Evolutionary conservation across 2,113 vertebrate species (phyloP).

Genomic region (Aepyceros melampus): DNA sequence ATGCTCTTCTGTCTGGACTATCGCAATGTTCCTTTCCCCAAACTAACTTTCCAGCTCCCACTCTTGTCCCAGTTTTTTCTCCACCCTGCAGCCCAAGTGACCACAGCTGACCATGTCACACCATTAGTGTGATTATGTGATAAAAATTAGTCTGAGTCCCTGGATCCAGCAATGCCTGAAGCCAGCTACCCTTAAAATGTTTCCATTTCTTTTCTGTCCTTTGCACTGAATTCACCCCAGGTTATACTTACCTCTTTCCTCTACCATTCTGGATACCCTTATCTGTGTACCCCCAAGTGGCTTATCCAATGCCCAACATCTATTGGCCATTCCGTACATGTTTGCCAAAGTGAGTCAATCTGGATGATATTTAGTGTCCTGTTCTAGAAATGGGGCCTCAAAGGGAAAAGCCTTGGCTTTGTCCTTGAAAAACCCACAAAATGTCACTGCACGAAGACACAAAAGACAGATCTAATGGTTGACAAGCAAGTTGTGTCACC

Average conservation of each 20-base stretch:
- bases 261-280: no score
- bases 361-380: background rate
- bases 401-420: background rate
- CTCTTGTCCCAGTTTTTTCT: background rate
- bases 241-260: background rate
- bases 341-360: background rate
- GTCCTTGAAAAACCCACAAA: background rate
- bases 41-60: background rate
- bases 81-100: background rate
- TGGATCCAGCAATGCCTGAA: background rate
- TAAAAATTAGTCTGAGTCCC: background rate
- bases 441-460: background rate
- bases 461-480: constrained; percentile 43
- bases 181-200: background rate
- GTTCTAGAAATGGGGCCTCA: background rate
- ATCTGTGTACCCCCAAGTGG: background rate
- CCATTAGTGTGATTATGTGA: background rate
- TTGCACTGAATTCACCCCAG: background rate
- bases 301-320: background rate
- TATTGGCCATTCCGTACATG: fast-evolving
- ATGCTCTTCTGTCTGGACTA: background rate
- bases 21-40: background rate
- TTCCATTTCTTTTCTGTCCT: background rate
- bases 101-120: background rate
- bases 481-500: constrained; percentile 38